Evolutionary conservation across 2,113 vertebrate genomes (phyloP).

Genomic region (Suricata suricatta): DNA sequence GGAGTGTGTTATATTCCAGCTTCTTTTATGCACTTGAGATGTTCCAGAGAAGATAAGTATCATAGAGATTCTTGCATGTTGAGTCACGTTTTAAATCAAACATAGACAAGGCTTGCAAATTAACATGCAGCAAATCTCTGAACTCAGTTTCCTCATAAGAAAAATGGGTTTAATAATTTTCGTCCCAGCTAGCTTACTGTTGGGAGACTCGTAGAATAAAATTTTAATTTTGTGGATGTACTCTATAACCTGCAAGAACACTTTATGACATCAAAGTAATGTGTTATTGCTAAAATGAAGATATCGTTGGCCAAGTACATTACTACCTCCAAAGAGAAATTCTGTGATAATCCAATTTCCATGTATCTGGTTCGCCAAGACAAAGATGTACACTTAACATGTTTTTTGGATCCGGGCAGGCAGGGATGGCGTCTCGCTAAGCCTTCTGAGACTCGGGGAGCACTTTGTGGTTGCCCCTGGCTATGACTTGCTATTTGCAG

Average conservation of each 20-base stretch:
- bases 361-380: not conserved
- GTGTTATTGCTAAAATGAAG: conserved; percentile 17
- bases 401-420: not conserved
- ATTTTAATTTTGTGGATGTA: conserved; percentile 60
- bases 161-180: conserved; percentile 65
- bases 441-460: conserved; percentile 7
- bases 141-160: conserved; percentile 50
- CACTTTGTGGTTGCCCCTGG: not conserved
- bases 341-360: conserved; percentile 44
- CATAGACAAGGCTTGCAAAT: not conserved
- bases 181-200: not conserved
- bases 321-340: conserved; percentile 28
- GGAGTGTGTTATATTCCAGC: not conserved
- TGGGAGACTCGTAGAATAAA: conserved; percentile 8
- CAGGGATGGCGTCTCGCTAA: not conserved
- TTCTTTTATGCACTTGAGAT: not conserved
- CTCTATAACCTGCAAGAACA: not conserved
- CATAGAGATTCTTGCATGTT: not conserved
- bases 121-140: not conserved
- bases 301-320: not conserved
- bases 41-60: not conserved
- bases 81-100: not conserved
- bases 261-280: conserved; percentile 44
- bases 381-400: not conserved
- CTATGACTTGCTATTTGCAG: not conserved